Percentiles rank a stretch among this genome's conserved stretches.
phyloP scores from a whole-genome alignment of 2,888 invertebrate genomes.

The Blastobasis lacticolella region DNA sequence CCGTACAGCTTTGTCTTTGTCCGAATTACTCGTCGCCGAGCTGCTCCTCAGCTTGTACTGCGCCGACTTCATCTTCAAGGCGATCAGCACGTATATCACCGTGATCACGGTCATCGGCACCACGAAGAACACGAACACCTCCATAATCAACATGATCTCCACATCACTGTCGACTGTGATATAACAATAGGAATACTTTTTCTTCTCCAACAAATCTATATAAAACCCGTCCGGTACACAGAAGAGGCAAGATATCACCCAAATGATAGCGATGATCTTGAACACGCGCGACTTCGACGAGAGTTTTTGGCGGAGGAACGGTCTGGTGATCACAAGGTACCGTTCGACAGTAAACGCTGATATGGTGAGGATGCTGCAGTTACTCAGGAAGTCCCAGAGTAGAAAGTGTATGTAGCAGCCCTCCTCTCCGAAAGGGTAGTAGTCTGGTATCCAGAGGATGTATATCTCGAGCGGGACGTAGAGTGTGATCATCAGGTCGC shows the following conservation, averaged over 20 bases:
- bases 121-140: slow-evolving; percentile 87
- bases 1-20: slow-evolving; percentile 78
- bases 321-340: slow-evolving; percentile 88
- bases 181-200: slow-evolving; percentile 51
- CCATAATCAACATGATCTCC: slow-evolving; percentile 61
- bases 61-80: slow-evolving; percentile 77
- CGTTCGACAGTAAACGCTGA: slow-evolving; percentile 91
- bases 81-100: slow-evolving; percentile 85
- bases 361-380: slow-evolving; percentile 87
- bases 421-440: slow-evolving; percentile 83
- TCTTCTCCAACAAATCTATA: slow-evolving; percentile 45
- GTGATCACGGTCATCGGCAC: slow-evolving; percentile 88
- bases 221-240: slow-evolving; percentile 78
- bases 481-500: slow-evolving; percentile 81
- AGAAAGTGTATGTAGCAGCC: slow-evolving; percentile 84
- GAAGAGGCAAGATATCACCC: slow-evolving; percentile 81
- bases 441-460: slow-evolving; percentile 82
- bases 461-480: slow-evolving; percentile 87
- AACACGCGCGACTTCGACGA: slow-evolving; percentile 85
- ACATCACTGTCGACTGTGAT: slow-evolving; percentile 35
- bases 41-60: slow-evolving; percentile 68
- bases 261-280: slow-evolving; percentile 80
- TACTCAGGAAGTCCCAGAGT: slow-evolving; percentile 86
- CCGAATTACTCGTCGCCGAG: slow-evolving; percentile 51
- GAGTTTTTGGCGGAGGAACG: slow-evolving; percentile 85